A percentile compares a stretch with the other conserved stretches of the same genome.
Evolutionary conservation across 2,888 invertebrate species (phyloP).

Genomic region (Cephus rjabovi): DNA sequence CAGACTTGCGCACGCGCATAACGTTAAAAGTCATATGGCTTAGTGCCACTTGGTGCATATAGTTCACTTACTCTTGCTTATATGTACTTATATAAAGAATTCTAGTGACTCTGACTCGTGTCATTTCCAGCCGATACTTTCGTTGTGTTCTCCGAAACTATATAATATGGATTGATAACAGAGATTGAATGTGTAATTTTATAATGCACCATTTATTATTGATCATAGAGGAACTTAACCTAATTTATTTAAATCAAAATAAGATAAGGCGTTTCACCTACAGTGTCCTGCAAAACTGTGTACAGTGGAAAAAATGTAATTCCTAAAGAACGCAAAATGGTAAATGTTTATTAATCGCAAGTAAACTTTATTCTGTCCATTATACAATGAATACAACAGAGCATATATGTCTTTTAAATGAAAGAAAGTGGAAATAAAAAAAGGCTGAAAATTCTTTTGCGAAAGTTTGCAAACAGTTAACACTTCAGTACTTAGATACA

Average conservation of each 20-base stretch:
- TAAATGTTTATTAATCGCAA: too few relatives aligned
- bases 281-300: too few relatives aligned
- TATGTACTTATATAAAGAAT: not conserved
- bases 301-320: too few relatives aligned
- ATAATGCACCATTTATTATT: not conserved
- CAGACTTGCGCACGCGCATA: not conserved
- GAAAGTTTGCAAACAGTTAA: too few relatives aligned
- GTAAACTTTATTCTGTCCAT: too few relatives aligned
- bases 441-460: too few relatives aligned
- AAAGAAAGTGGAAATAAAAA: too few relatives aligned
- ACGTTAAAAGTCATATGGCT: not conserved
- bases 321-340: too few relatives aligned
- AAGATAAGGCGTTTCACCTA: not conserved
- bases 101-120: not conserved
- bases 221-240: not conserved
- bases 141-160: not conserved
- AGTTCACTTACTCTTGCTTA: not conserved
- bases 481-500: not conserved
- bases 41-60: not conserved
- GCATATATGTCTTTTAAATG: too few relatives aligned
- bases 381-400: too few relatives aligned
- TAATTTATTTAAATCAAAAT: not conserved
- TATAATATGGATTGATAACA: not conserved
- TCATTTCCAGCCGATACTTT: not conserved
- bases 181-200: not conserved